Conservation (phyloP, 2,888 invertebrate species). For the Acronicta aceris region DNA sequence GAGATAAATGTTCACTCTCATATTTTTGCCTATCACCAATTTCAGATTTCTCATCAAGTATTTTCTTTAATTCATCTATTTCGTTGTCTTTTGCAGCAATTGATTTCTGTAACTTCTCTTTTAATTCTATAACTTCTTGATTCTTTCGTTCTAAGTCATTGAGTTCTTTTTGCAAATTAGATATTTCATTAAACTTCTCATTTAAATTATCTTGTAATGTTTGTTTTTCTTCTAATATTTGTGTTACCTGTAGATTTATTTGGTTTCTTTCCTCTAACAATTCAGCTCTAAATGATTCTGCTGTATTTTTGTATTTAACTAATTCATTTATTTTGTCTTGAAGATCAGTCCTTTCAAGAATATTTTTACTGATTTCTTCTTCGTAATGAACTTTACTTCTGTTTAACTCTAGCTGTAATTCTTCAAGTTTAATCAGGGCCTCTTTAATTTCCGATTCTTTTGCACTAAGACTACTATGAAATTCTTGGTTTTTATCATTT, state of each 20-base stretch:
- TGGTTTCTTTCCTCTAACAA: slow-evolving; percentile 56
- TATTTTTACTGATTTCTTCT: slow-evolving; percentile 56
- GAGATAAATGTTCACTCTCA: slow-evolving; percentile 57
- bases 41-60: slow-evolving; percentile 61
- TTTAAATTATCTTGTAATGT: slow-evolving; percentile 43
- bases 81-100: slow-evolving; percentile 59
- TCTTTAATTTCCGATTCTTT: slow-evolving; percentile 73
- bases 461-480: slow-evolving; percentile 62
- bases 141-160: slow-evolving; percentile 62
- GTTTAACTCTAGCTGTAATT: slow-evolving; percentile 64
- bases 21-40: slow-evolving; percentile 56
- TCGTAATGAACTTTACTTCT: slow-evolving; percentile 59
- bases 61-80: slow-evolving; percentile 58
- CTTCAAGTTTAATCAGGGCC: slow-evolving; percentile 62
- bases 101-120: slow-evolving; percentile 53
- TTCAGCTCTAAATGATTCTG: slow-evolving; percentile 46
- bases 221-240: slow-evolving; percentile 54
- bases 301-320: slow-evolving; percentile 49
- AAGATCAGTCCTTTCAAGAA: slow-evolving; percentile 57
- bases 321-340: slow-evolving; percentile 63
- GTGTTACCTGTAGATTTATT: slow-evolving; percentile 49
- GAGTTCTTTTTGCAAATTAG: slow-evolving; percentile 54
- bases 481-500: slow-evolving; percentile 61
- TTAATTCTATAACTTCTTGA: slow-evolving; percentile 58
- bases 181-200: slow-evolving; percentile 58